Percentiles rank a stretch among this genome's conserved stretches.
phyloP scores from a whole-genome alignment of 2,113 vertebrate genomes.

The Perognathus longimembris region DNA sequence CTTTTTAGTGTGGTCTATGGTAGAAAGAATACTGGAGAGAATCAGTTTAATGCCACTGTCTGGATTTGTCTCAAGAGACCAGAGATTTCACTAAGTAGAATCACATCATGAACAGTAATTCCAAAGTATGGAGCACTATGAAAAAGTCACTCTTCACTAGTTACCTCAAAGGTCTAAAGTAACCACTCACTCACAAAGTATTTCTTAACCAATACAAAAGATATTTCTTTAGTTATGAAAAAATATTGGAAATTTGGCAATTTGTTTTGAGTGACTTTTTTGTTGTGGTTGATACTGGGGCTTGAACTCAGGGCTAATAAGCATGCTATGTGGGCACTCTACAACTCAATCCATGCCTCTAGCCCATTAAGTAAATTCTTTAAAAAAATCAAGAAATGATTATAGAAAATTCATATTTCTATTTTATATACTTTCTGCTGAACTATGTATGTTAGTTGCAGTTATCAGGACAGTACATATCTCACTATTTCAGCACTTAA shows the following conservation, averaged over 20 bases:
- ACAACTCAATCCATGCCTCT: too few relatives aligned
- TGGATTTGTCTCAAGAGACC: neutral
- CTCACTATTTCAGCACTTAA: neutral
- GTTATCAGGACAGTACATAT: neutral
- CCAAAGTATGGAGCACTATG: neutral
- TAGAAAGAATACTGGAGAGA: neutral
- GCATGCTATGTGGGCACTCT: too few relatives aligned
- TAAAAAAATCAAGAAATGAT: neutral
- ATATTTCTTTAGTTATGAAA: neutral
- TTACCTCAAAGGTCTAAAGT: slow-evolving; percentile 40
- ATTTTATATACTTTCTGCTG: neutral
- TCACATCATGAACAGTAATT: neutral
- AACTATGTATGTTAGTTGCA: neutral
- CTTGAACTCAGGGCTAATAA: too few relatives aligned
- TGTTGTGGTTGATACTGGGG: too few relatives aligned
- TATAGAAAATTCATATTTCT: neutral
- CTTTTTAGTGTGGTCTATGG: neutral
- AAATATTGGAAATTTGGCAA: slow-evolving; percentile 35
- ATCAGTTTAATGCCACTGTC: neutral
- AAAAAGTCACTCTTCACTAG: neutral
- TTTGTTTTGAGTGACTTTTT: neutral
- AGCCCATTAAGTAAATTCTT: too few relatives aligned
- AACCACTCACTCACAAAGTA: neutral
- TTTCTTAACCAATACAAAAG: slow-evolving; percentile 39
- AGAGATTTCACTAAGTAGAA: neutral